phyloP scores from a whole-genome alignment of 1,140 invertebrate genomes.

The Procambarus clarkii region DNA sequence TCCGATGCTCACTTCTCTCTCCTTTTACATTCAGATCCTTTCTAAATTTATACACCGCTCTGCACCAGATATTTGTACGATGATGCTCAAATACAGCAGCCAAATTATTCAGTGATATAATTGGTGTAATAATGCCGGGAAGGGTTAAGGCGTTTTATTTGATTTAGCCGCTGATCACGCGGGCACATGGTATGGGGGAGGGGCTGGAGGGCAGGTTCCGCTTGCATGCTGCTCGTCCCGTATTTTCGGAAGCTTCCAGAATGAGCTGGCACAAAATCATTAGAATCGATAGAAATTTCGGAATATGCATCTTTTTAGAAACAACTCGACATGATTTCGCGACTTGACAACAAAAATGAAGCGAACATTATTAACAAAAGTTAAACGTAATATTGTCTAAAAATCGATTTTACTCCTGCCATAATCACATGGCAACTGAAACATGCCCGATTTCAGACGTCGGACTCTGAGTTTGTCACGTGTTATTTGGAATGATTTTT shows the following conservation, averaged over 20 bases:
- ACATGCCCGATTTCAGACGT: too few relatives aligned
- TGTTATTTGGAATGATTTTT: too few relatives aligned
- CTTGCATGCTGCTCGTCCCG: neutral
- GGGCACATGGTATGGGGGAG: too few relatives aligned
- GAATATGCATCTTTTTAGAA: neutral
- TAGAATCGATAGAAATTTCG: conserved; percentile 31
- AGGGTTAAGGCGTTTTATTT: too few relatives aligned
- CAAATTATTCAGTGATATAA: neutral
- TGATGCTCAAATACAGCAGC: neutral
- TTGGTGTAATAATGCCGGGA: too few relatives aligned
- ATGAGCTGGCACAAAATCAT: conserved; percentile 26
- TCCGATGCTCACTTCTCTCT: neutral
- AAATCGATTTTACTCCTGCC: too few relatives aligned
- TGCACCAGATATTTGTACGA: neutral
- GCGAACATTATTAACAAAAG: too few relatives aligned
- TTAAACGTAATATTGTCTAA: too few relatives aligned
- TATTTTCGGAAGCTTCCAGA: conserved; percentile 41
- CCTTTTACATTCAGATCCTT: neutral
- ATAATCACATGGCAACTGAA: too few relatives aligned
- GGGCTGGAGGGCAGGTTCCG: too few relatives aligned
- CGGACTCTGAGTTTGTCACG: too few relatives aligned
- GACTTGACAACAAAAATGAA: neutral
- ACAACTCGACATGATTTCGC: neutral
- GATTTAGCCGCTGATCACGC: too few relatives aligned
- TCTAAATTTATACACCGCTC: neutral